These are phyloP conservation scores for Brachymystax lenok DNA, from an alignment of 2,797 vertebrate species.

Conservation along the genomic window DNA sequence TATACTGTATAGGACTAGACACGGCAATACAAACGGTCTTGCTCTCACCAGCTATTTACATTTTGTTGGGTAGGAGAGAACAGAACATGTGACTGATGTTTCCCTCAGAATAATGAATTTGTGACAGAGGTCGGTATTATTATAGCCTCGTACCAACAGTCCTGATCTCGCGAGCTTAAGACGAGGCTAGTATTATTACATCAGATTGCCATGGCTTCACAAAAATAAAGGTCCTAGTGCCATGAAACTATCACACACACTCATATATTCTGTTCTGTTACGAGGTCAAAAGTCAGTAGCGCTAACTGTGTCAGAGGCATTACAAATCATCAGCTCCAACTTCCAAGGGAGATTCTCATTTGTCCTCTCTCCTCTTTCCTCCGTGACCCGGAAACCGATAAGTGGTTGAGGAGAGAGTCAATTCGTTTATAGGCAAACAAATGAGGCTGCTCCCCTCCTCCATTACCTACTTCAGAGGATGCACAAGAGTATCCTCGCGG, in stretches of 20 bases:
- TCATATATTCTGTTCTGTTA: not conserved
- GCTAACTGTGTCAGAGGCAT: not conserved
- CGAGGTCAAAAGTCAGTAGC: not conserved
- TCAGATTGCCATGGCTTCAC: no score
- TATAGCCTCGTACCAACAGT: no score
- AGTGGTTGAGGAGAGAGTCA: no score
- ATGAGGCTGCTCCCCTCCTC: no score
- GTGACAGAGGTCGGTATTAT: not conserved
- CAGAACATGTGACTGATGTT: not conserved
- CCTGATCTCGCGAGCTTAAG: no score
- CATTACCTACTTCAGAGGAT: no score
- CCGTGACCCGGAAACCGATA: no score
- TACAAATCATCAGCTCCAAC: not conserved
- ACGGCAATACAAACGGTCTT: not conserved
- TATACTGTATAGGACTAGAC: not conserved
- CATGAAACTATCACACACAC: not conserved
- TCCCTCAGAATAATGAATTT: not conserved
- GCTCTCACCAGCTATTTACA: not conserved
- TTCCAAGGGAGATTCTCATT: no score
- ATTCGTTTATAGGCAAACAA: no score
- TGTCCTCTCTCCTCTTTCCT: no score
- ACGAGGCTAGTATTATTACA: no score
- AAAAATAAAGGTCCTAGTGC: not conserved
- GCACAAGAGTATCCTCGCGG: no score
- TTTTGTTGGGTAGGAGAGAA: not conserved